Percentiles rank a stretch among this genome's conserved stretches.
Evolutionary conservation across 2,797 vertebrate species (phyloP).

Genomic region (Coranthus polyacanthus): DNA sequence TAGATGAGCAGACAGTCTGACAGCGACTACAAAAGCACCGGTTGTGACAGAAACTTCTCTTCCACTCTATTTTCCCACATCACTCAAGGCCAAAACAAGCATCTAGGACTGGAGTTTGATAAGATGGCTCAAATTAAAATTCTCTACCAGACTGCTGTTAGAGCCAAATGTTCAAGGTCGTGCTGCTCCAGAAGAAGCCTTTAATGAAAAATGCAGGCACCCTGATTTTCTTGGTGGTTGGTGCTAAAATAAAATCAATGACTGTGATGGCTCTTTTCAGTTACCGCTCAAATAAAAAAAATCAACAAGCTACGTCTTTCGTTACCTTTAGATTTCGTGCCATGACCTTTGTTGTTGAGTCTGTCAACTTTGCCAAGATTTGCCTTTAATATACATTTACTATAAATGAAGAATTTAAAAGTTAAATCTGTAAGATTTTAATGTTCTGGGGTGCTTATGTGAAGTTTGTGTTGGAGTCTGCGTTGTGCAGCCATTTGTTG

Average conservation of each 20-base stretch:
- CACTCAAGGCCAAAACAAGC: conserved; percentile 19
- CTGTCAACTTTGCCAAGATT: too few relatives aligned
- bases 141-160: conserved; percentile 10
- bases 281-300: conserved; percentile 3
- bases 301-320: too few relatives aligned
- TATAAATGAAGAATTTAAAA: too few relatives aligned
- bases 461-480: too few relatives aligned
- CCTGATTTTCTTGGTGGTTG: too few relatives aligned
- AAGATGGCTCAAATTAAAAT: conserved; percentile 30
- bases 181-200: conserved; percentile 1
- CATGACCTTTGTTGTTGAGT: too few relatives aligned
- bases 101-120: conserved; percentile 22
- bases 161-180: conserved; percentile 41
- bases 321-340: too few relatives aligned
- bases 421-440: too few relatives aligned
- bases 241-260: neutral
- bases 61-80: conserved; percentile 19
- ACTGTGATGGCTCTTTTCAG: neutral
- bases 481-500: too few relatives aligned
- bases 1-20: conserved; percentile 36
- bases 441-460: too few relatives aligned
- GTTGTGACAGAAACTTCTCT: conserved; percentile 36
- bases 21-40: conserved; percentile 11
- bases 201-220: too few relatives aligned
- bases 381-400: too few relatives aligned